Evolutionary conservation across 2,888 invertebrate species (phyloP), one percentile per base, ranked within the genome.

Genomic region (Eugnorisma glareosa): DNA sequence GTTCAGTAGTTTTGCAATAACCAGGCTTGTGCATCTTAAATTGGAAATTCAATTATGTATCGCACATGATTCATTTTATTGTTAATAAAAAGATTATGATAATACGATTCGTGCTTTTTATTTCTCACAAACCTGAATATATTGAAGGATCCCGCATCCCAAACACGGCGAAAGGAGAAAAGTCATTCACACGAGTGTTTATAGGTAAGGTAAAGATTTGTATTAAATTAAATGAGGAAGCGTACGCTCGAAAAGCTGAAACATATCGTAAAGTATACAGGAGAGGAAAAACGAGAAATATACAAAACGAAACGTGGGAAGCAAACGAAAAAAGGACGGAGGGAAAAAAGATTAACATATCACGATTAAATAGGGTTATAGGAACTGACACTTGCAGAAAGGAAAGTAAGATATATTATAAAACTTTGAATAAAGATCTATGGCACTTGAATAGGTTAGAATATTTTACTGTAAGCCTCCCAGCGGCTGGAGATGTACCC

Each of bases 21-120:
- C 89, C 91, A 88, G 93, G 95, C 95, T 95, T 95, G 94, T 92
- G 94, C 94, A 94, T 93, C 91, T 93, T 92, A 90, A 93, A 94
- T 92, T 94, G 95, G 92, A 91, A 94, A 95, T 93, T 95, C 91
- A 94, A 95, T 95, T 95, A 95, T 95, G 94, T 96, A 95, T 94
- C 92, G 95, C 96, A 96, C 95, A 94, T 89, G 94, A 95, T 95
- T 96, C 92, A 95, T 96, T 96, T 96, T 94, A 96, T 96, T 96
- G 96, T 96, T 96, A 96, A 94, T 96, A 96, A 96, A 96, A 96
- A 95, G 94, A 96, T 95, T 94, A 96, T 93, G 90, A 95, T 95
- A 93, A 94, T 93, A 93, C 80, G 83, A 90, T 82, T 61, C n/a
- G 24, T 84, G 88, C 73, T 85, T 93, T 92, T 92, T 88, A 89